A percentile compares a stretch with the other conserved stretches of the same genome.
Conservation (phyloP, 2,113 vertebrate species). For the Empidonax traillii region DNA sequence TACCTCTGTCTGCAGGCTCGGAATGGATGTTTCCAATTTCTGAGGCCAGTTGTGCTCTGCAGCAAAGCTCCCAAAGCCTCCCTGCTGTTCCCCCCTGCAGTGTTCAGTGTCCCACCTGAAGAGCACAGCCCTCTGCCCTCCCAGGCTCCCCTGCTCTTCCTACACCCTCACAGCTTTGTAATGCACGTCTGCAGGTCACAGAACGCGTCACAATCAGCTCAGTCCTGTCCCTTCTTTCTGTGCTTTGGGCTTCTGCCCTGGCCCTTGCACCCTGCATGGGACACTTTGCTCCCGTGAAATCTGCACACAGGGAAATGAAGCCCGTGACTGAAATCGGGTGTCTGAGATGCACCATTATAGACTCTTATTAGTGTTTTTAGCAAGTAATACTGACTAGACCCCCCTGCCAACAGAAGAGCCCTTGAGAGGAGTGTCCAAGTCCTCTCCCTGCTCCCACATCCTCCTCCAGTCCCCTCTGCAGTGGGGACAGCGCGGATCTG, state of each 20-base stretch:
- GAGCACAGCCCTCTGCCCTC: background rate
- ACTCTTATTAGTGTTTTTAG: background rate
- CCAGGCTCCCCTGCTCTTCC: background rate
- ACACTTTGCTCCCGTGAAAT: background rate
- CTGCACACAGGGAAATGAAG: background rate
- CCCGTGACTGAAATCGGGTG: fast-evolving
- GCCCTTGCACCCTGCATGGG: background rate
- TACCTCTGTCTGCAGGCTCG: background rate
- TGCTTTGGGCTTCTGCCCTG: background rate
- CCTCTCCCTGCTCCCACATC: background rate
- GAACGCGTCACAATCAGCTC: fast-evolving
- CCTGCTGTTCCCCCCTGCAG: background rate
- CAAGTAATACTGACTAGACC: background rate
- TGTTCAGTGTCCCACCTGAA: background rate
- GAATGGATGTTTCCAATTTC: background rate
- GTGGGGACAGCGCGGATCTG: fast-evolving
- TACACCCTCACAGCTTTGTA: fast-evolving
- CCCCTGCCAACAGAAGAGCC: fast-evolving
- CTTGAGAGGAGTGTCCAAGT: fast-evolving
- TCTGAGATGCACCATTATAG: background rate
- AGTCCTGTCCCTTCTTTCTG: background rate
- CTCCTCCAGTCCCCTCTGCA: fast-evolving
- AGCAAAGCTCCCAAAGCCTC: background rate
- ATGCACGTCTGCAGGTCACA: fast-evolving
- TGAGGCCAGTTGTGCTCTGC: background rate